phyloP scores from a whole-genome alignment of 2,888 invertebrate genomes.

The Drosophila mettleri region DNA sequence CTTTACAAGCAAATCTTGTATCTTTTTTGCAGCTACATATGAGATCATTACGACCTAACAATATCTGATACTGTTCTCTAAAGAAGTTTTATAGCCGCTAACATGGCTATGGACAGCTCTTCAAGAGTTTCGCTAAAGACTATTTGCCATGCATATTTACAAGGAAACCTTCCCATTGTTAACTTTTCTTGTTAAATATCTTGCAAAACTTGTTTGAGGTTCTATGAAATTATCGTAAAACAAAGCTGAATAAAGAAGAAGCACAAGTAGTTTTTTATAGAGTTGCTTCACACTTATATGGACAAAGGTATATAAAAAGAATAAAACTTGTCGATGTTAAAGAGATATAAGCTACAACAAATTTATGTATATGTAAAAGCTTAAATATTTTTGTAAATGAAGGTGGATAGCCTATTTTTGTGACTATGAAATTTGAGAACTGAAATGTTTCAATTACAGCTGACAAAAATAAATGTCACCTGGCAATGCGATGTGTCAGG shows the following conservation, averaged over 20 bases:
- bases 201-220: constrained; percentile 44
- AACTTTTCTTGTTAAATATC: constrained; percentile 17
- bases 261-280: constrained; percentile 8
- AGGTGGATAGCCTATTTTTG: not conserved
- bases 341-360: not conserved
- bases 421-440: constrained; percentile 9
- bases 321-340: not conserved
- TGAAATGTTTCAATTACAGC: constrained; percentile 14
- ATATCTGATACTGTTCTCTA: not conserved
- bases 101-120: not conserved
- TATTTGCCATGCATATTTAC: constrained; percentile 8
- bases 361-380: not conserved
- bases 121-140: not conserved
- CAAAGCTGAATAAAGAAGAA: constrained; percentile 6
- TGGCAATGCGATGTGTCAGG: constrained; percentile 47
- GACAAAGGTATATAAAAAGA: not conserved
- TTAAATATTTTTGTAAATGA: not conserved
- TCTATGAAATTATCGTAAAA: constrained; percentile 30
- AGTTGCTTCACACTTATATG: not conserved
- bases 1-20: not conserved
- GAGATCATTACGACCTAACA: not conserved
- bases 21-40: not conserved
- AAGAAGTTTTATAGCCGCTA: not conserved
- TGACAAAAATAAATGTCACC: constrained; percentile 34
- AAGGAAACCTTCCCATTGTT: constrained; percentile 15